Evolutionary conservation across 2,888 invertebrate genomes (phyloP), one percentile per base, ranked within the genome.

Genomic region (Mellilla xanthometata): DNA sequence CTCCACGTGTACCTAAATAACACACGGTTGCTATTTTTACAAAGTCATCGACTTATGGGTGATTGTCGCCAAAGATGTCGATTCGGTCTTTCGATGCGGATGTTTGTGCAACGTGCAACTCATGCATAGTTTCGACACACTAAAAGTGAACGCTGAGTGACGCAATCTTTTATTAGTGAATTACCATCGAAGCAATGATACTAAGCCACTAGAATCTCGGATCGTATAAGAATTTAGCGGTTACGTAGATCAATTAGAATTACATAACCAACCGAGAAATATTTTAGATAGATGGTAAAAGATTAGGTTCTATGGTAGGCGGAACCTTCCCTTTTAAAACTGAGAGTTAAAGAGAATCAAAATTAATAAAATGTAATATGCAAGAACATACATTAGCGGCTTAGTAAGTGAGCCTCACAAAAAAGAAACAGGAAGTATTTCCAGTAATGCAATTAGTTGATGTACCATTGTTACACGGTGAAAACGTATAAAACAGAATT

Each of bases 61-160:
- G 60, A 62, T 62, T 68, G 68, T 68, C 67, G 68, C 59, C 58
- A 3, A 44, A 56, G 53, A 57, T 49, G 49, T 52, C 56, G 52
- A 57, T 60, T 62, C n/a, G n/a, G n/a, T n/a, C n/a, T n/a, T n/a
- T n/a, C 56, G 54, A 72, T 68, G 68, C 84, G 86, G 82, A 85
- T 85, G 80, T 84, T 83, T 82, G 72, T 83, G 81, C 76, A 84
- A 82, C 72, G 53, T 80, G 78, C 81, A 83, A 78, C 72, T 76
- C 71, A 74, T 79, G 76, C 74, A 79, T 73, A 72, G 76, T 86
- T 81, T 80, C 81, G 78, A 79, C 79, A 85, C 68, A 74, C 65
- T 72, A 81, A 83, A 85, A 86, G 85, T 83, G 83, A 86, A 79
- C 69, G 84, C 76, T 62, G 61, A 51, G 54, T 86, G 80, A 86